Conservation (phyloP, 2,113 vertebrate genomes). For the Parus major region DNA sequence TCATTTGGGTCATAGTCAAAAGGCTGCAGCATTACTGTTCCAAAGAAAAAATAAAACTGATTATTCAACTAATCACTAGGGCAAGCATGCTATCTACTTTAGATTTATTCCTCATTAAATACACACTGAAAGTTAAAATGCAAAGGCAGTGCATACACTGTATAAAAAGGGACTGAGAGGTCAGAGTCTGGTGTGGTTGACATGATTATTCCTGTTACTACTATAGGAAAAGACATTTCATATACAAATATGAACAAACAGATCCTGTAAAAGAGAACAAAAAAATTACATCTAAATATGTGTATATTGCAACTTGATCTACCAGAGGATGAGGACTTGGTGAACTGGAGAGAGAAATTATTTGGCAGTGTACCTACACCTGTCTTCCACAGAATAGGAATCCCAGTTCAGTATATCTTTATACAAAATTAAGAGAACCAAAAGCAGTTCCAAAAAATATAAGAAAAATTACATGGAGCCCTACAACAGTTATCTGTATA, state of each 20-base stretch:
- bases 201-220: not conserved
- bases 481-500: not conserved
- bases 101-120: not conserved
- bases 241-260: not conserved
- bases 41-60: constrained; percentile 21
- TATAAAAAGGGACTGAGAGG: not conserved
- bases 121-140: not conserved
- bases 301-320: not conserved
- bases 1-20: constrained; percentile 99
- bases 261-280: not conserved
- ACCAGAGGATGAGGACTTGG: not conserved
- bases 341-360: not conserved
- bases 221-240: not conserved
- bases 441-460: not conserved
- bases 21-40: constrained; percentile 95
- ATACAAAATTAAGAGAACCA: not conserved
- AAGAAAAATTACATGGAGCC: not conserved
- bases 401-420: not conserved
- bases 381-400: not conserved
- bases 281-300: not conserved
- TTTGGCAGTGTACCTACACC: not conserved
- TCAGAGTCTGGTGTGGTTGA: not conserved
- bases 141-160: not conserved
- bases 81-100: not conserved
- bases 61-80: not conserved